phyloP scores from a whole-genome alignment of 2,888 invertebrate species.

The Caenorhabditis imperialis region DNA sequence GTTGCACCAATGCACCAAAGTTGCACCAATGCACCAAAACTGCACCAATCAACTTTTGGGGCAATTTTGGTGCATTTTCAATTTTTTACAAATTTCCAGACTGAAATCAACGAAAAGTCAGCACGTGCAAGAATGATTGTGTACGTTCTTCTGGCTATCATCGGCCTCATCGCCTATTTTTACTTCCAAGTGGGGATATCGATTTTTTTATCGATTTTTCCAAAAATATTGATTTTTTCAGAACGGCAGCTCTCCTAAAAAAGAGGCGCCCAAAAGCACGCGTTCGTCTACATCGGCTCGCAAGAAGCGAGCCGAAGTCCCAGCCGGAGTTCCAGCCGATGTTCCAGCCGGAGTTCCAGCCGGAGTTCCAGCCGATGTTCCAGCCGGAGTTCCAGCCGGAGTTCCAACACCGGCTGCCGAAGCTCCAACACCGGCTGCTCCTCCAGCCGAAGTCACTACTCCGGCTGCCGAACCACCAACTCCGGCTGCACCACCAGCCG shows the following conservation, averaged over 20 bases:
- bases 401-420: background rate
- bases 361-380: background rate
- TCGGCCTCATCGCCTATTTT: constrained; percentile 29
- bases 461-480: background rate
- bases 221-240: background rate
- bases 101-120: constrained; percentile 34
- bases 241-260: background rate
- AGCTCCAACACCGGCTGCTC: background rate
- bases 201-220: no score
- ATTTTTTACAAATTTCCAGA: constrained; percentile 4
- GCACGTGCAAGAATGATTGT: constrained; percentile 18
- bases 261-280: background rate
- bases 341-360: no score
- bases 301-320: background rate
- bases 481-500: background rate
- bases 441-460: background rate
- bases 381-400: background rate
- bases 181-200: constrained; percentile 7
- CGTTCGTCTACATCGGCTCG: background rate
- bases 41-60: no score
- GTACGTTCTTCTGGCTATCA: constrained; percentile 33
- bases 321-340: no score
- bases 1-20: no score
- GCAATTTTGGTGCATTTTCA: no score
- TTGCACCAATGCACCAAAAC: no score